Evolutionary conservation across 2,113 vertebrate genomes (phyloP), one percentile per base, ranked within the genome.

Genomic region (Sapayoa aenigma): DNA sequence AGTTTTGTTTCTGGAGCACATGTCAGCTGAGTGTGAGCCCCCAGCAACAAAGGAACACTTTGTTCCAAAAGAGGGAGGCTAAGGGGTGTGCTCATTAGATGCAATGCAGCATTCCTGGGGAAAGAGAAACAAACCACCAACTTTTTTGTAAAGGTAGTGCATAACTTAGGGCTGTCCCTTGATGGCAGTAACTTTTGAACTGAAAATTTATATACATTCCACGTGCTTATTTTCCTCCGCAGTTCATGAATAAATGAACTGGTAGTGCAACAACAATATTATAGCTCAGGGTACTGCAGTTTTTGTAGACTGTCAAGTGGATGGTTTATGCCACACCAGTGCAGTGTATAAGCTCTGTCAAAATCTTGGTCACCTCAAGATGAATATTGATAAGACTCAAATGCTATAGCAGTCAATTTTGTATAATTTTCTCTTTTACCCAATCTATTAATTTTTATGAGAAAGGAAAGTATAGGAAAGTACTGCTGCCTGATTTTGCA

Each of bases 191-290:
- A 93, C 92, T 93, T 96, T 88, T 96, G 94, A 96, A 95, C 93
- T 89, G 73, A 55, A 72, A 89, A 94, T 94, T 95, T 90, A 84
- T 92, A 96, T 33, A 76, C 95, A 87, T 91, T 95, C 77, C 92
- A 84, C 46, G n/a, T 84, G 88, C 94, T 94, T 97, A 84, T 97
- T 96, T 97, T 93, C 62, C 92, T 93, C 90, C 89, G 90, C 92
- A 90, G 76, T 92, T 95, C 93, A 96, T 96, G 93, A 96, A 96
- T 97, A 96, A 94, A 95, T 95, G 95, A 96, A 94, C 86, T 89
- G 60, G 14, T 88, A 53, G 76, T 82, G 73, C 65, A 96, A 87
- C 47, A 93, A 63, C 79, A 93, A 52, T 42, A 50, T 80, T 71
- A 35, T 10, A 80, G 59, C 60, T 73, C 77, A 72, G 46, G 33